Percentiles rank a stretch among this genome's conserved stretches.
Evolutionary conservation across 1,140 invertebrate genomes (phyloP).

Genomic region (Pantala flavescens): DNA sequence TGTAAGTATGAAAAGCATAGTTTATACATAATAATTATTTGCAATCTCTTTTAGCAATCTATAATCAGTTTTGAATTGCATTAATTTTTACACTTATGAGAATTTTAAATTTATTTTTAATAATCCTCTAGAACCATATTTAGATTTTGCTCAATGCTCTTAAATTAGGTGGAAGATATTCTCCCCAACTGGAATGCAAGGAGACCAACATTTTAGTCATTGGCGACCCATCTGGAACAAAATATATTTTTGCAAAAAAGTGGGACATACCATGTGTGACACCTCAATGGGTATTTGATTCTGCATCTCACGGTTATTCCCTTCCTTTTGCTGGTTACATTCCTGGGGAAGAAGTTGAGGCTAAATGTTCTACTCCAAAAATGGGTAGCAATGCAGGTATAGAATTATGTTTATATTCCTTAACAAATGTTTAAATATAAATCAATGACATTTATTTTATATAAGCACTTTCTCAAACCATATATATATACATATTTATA

Average conservation of each 20-base stretch:
- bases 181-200: slow-evolving; percentile 39
- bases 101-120: no score
- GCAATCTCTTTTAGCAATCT: no score
- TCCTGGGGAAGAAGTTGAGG: slow-evolving; percentile 37
- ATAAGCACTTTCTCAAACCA: no score
- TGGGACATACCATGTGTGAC: slow-evolving; percentile 62
- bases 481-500: no score
- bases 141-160: background rate
- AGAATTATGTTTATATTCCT: no score
- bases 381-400: background rate
- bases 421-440: no score
- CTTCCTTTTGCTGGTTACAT: slow-evolving; percentile 53
- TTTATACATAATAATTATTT: no score
- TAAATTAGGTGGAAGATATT: slow-evolving; percentile 36
- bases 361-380: slow-evolving; percentile 45
- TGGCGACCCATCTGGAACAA: slow-evolving; percentile 54
- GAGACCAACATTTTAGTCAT: slow-evolving; percentile 42
- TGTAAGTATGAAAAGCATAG: no score
- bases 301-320: slow-evolving; percentile 58
- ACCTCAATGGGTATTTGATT: slow-evolving; percentile 68
- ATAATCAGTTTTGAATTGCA: no score
- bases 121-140: no score
- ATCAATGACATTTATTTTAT: no score
- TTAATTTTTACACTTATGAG: no score
- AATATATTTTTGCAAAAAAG: slow-evolving; percentile 64